Conservation (phyloP, 2,113 vertebrate genomes). For the Cyprinodon brontotheroides region DNA sequence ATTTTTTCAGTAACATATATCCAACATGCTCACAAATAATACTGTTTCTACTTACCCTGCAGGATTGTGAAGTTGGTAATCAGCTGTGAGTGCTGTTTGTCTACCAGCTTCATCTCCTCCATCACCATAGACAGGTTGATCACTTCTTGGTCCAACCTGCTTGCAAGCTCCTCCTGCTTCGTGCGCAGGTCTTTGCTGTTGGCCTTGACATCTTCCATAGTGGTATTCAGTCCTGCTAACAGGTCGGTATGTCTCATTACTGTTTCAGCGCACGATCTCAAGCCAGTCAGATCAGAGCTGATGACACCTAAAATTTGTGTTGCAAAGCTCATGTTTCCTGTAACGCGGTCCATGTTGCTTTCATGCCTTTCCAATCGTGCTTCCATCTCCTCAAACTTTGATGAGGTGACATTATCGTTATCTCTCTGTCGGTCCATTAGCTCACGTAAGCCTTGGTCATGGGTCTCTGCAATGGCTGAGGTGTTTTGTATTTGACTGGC, state of each 20-base stretch:
- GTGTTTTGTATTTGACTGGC: constrained; percentile 91
- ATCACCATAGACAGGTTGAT: constrained; percentile 90
- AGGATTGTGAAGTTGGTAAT: constrained; percentile 98
- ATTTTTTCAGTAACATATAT: neutral
- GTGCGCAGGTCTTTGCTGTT: constrained; percentile 85
- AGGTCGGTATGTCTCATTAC: constrained; percentile 89
- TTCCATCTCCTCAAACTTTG: constrained; percentile 87
- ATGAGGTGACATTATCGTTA: constrained; percentile 87
- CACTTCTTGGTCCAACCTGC: constrained; percentile 91
- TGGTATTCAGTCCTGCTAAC: constrained; percentile 85
- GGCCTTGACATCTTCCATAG: constrained; percentile 83
- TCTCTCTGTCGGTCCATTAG: constrained; percentile 91
- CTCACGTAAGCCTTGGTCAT: constrained; percentile 89
- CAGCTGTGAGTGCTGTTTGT: constrained; percentile 94
- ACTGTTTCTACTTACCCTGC: constrained; percentile 82
- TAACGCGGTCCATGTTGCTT: constrained; percentile 87
- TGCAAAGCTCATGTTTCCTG: constrained; percentile 91
- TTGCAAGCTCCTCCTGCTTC: constrained; percentile 89
- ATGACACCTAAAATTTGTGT: constrained; percentile 90
- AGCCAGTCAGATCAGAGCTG: constrained; percentile 87
- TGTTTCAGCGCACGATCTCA: constrained; percentile 92
- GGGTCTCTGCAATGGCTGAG: constrained; percentile 84
- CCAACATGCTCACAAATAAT: neutral
- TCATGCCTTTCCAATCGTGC: constrained; percentile 87
- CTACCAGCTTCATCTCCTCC: constrained; percentile 98